Evolutionary conservation across 2,888 invertebrate species (phyloP).

Genomic region (Dione vanillae): DNA sequence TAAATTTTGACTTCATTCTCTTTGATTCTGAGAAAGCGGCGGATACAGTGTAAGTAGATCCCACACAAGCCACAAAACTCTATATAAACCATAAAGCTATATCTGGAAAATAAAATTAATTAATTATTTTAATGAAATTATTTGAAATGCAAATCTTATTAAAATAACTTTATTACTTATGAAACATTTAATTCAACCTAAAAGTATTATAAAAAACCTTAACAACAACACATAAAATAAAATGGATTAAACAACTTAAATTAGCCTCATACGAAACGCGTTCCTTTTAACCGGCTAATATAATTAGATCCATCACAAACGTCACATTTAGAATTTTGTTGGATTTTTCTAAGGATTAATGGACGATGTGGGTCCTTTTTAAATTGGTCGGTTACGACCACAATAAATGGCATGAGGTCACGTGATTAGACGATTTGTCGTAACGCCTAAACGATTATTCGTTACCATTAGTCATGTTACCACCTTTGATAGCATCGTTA

Average conservation of each 20-base stretch:
- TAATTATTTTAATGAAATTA: background rate
- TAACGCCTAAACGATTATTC: conserved; percentile 74
- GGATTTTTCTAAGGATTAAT: conserved; percentile 33
- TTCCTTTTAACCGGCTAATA: conserved; percentile 51
- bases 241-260: conserved; percentile 47
- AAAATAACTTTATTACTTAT: background rate
- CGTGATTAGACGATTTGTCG: conserved; percentile 79
- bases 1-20: too few relatives aligned
- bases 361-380: conserved; percentile 34
- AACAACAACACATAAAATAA: conserved; percentile 47
- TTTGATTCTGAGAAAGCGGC: background rate
- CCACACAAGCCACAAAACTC: too few relatives aligned
- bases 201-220: conserved; percentile 29
- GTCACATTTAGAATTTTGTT: conserved; percentile 30
- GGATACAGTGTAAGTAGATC: too few relatives aligned
- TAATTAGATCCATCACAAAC: conserved; percentile 50
- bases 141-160: background rate
- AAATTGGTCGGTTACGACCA: conserved; percentile 37
- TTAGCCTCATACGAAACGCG: conserved; percentile 56
- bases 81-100: background rate
- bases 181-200: conserved; percentile 20
- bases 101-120: background rate
- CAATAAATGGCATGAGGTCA: conserved; percentile 73
- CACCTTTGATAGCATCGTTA: conserved; percentile 79
- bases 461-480: conserved; percentile 80